These are phyloP conservation scores for Gymnothorax javanicus DNA, from an alignment of 2,797 vertebrate species.

Conservation along the genomic window DNA sequence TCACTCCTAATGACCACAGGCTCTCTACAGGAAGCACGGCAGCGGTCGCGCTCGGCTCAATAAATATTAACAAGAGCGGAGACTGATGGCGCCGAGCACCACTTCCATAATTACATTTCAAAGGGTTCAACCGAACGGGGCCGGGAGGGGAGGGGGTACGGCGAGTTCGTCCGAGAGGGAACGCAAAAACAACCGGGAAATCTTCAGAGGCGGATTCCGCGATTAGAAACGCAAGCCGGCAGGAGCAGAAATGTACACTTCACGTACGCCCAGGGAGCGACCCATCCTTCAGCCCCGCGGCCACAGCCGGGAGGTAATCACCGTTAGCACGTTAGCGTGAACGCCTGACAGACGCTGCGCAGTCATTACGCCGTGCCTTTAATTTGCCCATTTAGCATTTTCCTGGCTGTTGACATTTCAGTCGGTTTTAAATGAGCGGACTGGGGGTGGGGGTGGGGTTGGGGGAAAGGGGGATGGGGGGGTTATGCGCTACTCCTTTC, in stretches of 20 bases:
- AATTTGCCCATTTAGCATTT: constrained; percentile 47
- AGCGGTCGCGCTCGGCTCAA: constrained; percentile 72
- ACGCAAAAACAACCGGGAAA: constrained; percentile 15
- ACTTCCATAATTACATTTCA: constrained; percentile 81
- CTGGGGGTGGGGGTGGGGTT: background rate
- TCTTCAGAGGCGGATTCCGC: background rate
- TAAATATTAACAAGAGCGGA: constrained; percentile 82
- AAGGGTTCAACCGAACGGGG: constrained; percentile 63
- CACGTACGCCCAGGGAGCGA: background rate
- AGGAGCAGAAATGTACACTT: background rate
- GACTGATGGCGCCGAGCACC: constrained; percentile 77
- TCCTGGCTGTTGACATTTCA: constrained; percentile 44
- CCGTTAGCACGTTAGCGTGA: constrained; percentile 32
- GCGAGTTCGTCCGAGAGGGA: background rate
- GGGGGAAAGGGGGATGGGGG: background rate
- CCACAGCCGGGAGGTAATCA: constrained; percentile 44
- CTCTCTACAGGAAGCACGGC: constrained; percentile 66
- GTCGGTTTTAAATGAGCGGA: constrained; percentile 10
- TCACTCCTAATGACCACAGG: constrained; percentile 69
- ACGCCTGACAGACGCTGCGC: constrained; percentile 46
- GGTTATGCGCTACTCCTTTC: background rate
- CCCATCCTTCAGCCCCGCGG: background rate
- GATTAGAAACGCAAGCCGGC: background rate
- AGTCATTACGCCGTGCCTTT: constrained; percentile 40
- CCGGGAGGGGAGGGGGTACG: constrained; percentile 5